Evolutionary conservation across 2,888 invertebrate genomes (phyloP).

Genomic region (Globia sparganii): DNA sequence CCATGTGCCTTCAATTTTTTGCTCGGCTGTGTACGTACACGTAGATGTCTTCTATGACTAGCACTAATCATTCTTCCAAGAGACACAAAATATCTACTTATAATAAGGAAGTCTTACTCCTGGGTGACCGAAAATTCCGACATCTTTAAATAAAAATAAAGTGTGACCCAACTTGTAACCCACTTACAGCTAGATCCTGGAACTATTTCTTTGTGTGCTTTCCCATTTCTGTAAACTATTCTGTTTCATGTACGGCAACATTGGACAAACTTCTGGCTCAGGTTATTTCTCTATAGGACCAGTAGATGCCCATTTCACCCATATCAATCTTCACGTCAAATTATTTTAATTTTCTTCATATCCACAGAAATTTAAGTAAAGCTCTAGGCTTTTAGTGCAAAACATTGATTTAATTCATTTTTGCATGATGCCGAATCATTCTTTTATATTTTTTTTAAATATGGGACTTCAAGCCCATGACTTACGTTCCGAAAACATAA

Average conservation of each 20-base stretch:
- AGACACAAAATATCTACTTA: not conserved
- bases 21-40: not conserved
- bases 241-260: constrained; percentile 63
- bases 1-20: not conserved
- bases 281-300: constrained; percentile 51
- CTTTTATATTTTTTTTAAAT: not conserved
- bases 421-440: constrained; percentile 39
- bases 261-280: constrained; percentile 62
- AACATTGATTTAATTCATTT: constrained; percentile 7
- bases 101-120: not conserved
- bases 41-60: not conserved
- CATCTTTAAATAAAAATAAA: not conserved
- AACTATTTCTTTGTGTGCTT: constrained; percentile 25
- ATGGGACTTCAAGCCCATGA: too few species aligned
- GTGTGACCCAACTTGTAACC: not conserved
- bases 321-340: constrained; percentile 17
- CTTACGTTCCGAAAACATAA: not conserved
- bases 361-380: not conserved
- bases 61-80: not conserved
- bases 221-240: constrained; percentile 57
- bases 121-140: not conserved
- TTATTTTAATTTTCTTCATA: constrained; percentile 20
- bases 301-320: constrained; percentile 44
- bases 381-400: constrained; percentile 40
- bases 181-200: not conserved